phyloP scores from a whole-genome alignment of 1,140 invertebrate genomes.

The Drosophila yakuba region DNA sequence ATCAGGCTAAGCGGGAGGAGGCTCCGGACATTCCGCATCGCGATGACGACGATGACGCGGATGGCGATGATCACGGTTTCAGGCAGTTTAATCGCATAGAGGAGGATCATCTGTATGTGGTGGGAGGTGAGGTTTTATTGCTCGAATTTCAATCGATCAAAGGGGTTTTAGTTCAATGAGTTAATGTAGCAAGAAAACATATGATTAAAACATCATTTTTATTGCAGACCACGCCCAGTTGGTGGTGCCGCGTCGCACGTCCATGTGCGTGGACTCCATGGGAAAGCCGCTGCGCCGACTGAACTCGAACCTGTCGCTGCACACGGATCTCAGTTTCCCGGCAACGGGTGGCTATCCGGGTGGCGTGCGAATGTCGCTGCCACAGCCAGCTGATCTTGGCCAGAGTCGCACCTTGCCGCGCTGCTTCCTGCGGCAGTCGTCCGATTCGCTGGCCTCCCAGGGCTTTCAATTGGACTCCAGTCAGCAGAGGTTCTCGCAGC shows the following conservation, averaged over 20 bases:
- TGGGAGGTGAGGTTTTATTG: slow-evolving; percentile 55
- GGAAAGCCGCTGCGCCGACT: slow-evolving; percentile 47
- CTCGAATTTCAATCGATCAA: no score
- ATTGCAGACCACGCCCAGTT: slow-evolving; percentile 54
- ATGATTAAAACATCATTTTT: background rate
- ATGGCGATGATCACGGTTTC: slow-evolving; percentile 70
- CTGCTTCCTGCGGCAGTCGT: slow-evolving; percentile 69
- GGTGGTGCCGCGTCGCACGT: slow-evolving; percentile 54
- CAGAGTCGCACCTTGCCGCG: slow-evolving; percentile 80
- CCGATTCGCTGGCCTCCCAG: slow-evolving; percentile 49
- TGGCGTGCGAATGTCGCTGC: slow-evolving; percentile 47
- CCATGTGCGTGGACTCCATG: slow-evolving; percentile 58
- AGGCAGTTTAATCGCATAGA: slow-evolving; percentile 56
- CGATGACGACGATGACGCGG: slow-evolving; percentile 41
- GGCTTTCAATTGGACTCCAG: slow-evolving; percentile 40
- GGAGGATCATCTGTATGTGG: slow-evolving; percentile 71
- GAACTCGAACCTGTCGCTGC: slow-evolving; percentile 77
- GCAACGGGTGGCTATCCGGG: background rate
- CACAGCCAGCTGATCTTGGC: slow-evolving; percentile 44
- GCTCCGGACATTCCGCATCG: background rate
- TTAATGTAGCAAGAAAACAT: no score
- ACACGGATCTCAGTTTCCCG: slow-evolving; percentile 51
- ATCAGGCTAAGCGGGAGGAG: slow-evolving; percentile 4
- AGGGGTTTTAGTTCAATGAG: no score
- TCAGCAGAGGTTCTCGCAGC: slow-evolving; percentile 55